Conservation (phyloP, 2,888 invertebrate genomes). For the Mantis religiosa region DNA sequence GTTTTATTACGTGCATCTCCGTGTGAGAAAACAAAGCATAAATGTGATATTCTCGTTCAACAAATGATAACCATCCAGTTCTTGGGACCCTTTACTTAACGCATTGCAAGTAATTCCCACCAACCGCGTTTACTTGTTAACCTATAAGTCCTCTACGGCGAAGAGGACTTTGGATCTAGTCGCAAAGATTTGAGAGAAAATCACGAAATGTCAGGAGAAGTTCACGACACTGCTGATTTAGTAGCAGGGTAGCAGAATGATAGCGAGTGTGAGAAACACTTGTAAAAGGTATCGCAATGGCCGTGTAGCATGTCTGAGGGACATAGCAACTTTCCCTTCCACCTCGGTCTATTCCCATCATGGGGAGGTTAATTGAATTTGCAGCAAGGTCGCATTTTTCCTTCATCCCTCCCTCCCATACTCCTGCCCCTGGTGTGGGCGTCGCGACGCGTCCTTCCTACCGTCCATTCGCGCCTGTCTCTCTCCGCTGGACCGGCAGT, state of each 20-base stretch:
- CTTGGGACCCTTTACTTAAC: too few species aligned
- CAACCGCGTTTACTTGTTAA: too few species aligned
- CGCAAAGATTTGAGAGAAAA: background rate
- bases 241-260: background rate
- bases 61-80: too few species aligned
- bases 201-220: background rate
- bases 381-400: constrained; percentile 25
- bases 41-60: too few species aligned
- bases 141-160: too few species aligned
- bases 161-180: too few species aligned
- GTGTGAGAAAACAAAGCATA: too few species aligned
- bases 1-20: too few species aligned
- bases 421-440: background rate
- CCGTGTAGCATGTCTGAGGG: constrained; percentile 12
- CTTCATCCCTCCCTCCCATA: background rate
- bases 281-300: background rate
- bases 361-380: constrained; percentile 26
- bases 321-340: background rate
- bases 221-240: background rate
- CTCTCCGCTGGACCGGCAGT: constrained; percentile 6
- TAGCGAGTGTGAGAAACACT: background rate
- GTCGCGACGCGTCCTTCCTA: background rate
- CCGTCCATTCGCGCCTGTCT: constrained; percentile 11
- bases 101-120: too few species aligned
- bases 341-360: constrained; percentile 5